Base-by-base conservation (phyloP, 1,140 invertebrate genomes). In the Contarinia nasturtii region DNA sequence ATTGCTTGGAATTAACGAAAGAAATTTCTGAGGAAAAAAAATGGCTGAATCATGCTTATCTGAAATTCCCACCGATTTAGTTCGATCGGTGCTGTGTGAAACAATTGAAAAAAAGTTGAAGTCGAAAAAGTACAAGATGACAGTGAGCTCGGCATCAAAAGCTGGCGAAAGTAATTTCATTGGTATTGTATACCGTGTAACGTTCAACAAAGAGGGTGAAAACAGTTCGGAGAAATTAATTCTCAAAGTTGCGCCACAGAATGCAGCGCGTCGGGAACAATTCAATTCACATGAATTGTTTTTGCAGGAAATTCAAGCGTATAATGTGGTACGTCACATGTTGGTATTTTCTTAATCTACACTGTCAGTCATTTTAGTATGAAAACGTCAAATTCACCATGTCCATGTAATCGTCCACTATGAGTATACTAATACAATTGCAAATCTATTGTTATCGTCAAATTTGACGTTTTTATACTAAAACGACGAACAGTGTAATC, bases 301-400 rank as follows among this genome's bases (percentile, higher is more conserved):
- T 47, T 20, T 36, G 21, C 33, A 37, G 46, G 58, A 62, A 55
- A 52, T 59, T 10, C 50, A 17, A 10, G 50, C 56, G n/a, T 62
- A 62, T 45, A 47, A 45, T 8, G 49, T 17, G 7, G 48, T 59
- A 33, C 21, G 37, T 40, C 7, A 40, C 3, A 18, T 18, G 17
- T 40, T 40, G 14, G 37, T 40, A n/a, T n/a, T n/a, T n/a, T n/a
- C n/a, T n/a, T n/a, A n/a, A n/a, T n/a, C n/a, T n/a, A n/a, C n/a
- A n/a, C 34, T 10, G n/a, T n/a, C 34, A 36, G 34, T 36, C 34
- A 8, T 36, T 36, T 36, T 36, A 10, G 8, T 36, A n/a, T 36
- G n/a, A 36, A 10, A 10, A 8, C 8, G 8, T 36, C n/a, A 10
- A 36, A 8, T 36, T n/a, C 8, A 36, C n/a, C n/a, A 36, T 36